Evolutionary conservation across 2,113 vertebrate species (phyloP).

Genomic region (Holacanthus passer): DNA sequence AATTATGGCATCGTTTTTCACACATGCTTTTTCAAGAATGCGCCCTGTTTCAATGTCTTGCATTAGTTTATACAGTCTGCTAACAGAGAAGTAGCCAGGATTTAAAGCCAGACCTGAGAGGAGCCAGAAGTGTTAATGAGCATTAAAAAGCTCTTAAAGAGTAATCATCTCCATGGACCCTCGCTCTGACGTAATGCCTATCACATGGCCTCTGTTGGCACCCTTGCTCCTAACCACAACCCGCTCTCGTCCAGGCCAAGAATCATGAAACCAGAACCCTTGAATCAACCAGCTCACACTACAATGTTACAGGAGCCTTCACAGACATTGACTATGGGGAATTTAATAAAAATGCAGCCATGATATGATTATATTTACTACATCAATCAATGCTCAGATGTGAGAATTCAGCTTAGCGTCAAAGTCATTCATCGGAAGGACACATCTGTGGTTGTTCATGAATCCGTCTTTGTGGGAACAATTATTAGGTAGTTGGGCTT

Average conservation of each 20-base stretch:
- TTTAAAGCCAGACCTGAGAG: constrained; percentile 77
- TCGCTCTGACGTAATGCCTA: constrained; percentile 81
- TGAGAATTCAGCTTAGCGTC: constrained; percentile 1
- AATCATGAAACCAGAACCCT: constrained; percentile 38
- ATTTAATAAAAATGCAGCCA: constrained; percentile 9
- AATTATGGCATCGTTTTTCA: neutral
- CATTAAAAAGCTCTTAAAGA: constrained; percentile 87
- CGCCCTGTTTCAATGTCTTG: neutral
- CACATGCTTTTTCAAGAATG: neutral
- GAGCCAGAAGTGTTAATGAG: constrained; percentile 88
- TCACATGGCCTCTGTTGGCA: constrained; percentile 73
- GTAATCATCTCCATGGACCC: constrained; percentile 83
- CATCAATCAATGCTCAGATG: neutral
- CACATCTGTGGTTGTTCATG: neutral
- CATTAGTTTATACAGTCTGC: neutral
- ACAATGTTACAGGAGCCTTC: neutral
- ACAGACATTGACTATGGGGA: neutral
- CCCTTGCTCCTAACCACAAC: constrained; percentile 40
- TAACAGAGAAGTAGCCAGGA: constrained; percentile 55
- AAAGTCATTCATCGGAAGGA: constrained; percentile 18
- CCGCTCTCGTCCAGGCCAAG: constrained; percentile 47
- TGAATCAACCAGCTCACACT: constrained; percentile 36
- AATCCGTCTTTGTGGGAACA: constrained; percentile 40
- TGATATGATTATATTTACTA: constrained; percentile 19
- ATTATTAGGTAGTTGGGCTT: constrained; percentile 33